phyloP scores from a whole-genome alignment of 1,140 invertebrate species.

The Pseudoatta argentina region DNA sequence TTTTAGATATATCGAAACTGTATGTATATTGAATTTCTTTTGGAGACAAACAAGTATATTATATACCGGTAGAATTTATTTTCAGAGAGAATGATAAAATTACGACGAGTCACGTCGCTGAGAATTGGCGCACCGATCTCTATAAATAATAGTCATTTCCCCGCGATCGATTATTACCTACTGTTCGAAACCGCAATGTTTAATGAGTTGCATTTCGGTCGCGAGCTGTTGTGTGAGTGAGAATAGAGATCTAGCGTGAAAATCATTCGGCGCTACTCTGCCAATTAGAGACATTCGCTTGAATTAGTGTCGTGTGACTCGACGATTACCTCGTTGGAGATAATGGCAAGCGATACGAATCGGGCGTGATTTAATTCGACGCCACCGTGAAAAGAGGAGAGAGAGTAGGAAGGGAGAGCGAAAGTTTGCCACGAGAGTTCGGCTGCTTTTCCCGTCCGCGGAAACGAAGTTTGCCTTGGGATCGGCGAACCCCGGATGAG shows the following conservation, averaged over 20 bases:
- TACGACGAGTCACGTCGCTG: neutral
- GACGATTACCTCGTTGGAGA: constrained; percentile 10
- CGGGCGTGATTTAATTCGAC: constrained; percentile 28
- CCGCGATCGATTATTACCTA: constrained; percentile 53
- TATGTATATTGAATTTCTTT: neutral
- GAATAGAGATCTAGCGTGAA: constrained; percentile 5
- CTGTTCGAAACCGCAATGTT: constrained; percentile 46
- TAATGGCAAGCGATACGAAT: constrained; percentile 37
- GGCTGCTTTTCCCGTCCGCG: constrained; percentile 17
- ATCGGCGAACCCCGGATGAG: neutral
- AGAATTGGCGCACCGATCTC: neutral
- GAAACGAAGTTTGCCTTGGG: constrained; percentile 51
- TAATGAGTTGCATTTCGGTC: constrained; percentile 35
- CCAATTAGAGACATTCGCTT: constrained; percentile 53
- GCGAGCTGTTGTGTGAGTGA: neutral
- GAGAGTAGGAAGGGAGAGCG: too few species aligned
- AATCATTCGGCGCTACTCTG: neutral
- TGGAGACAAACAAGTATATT: neutral
- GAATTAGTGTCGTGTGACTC: constrained; percentile 35
- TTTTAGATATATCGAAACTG: neutral
- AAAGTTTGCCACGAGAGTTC: constrained; percentile 9
- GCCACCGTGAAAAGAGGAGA: neutral
- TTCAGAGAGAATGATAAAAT: neutral
- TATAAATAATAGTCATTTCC: constrained; percentile 16
- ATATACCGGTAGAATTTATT: neutral